Conservation (phyloP, 2,888 invertebrate genomes). For the Rhagonycha fulva region DNA sequence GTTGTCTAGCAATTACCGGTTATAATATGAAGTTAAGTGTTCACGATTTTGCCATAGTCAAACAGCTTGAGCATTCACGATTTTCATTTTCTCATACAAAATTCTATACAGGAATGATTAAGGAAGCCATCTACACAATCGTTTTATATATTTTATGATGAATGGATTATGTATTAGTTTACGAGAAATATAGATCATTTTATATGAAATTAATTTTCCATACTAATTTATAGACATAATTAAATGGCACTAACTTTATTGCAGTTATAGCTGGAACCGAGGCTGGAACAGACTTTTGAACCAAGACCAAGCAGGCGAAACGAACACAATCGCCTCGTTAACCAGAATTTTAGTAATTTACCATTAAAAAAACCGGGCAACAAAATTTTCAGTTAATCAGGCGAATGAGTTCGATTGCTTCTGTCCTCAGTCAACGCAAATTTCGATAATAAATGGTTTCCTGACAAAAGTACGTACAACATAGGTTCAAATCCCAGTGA, state of each 20-base stretch:
- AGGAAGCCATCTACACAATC: neutral
- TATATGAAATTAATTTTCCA: neutral
- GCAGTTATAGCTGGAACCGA: neutral
- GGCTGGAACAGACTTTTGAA: no score
- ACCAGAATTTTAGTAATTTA: no score
- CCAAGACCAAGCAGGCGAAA: no score
- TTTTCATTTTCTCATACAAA: slow-evolving; percentile 7
- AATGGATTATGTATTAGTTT: neutral
- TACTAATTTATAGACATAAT: neutral
- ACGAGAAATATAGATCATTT: neutral
- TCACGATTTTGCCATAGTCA: slow-evolving; percentile 6
- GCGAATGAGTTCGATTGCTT: no score
- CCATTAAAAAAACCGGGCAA: no score
- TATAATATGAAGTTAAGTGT: slow-evolving; percentile 7
- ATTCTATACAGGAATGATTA: neutral
- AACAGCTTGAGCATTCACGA: slow-evolving; percentile 8
- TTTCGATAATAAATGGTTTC: no score
- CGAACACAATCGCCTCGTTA: no score
- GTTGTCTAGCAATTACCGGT: slow-evolving; percentile 4
- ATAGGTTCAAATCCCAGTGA: no score
- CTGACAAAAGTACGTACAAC: no score
- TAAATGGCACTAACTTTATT: neutral
- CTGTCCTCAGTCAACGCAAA: no score
- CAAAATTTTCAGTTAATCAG: no score
- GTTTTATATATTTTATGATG: neutral